phyloP scores from a whole-genome alignment of 2,113 vertebrate genomes.

The Monopterus albus region DNA sequence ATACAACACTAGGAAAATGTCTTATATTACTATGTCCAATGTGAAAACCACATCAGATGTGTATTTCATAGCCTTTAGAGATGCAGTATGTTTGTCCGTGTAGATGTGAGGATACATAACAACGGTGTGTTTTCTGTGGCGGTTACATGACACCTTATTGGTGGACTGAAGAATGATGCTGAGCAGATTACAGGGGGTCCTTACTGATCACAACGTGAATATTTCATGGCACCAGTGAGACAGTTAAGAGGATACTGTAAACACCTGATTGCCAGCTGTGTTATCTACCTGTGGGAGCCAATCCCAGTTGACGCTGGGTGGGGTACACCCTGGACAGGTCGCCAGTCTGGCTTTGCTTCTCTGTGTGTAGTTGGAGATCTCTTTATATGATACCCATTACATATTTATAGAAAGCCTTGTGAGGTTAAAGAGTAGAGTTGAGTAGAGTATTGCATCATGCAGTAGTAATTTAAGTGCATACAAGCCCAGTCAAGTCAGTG shows the following conservation, averaged over 20 bases:
- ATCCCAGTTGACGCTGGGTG: no score
- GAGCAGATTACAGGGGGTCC: constrained; percentile 45
- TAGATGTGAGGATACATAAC: background rate
- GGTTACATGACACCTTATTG: constrained; percentile 55
- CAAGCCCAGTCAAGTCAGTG: constrained; percentile 57
- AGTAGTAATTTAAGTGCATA: constrained; percentile 7
- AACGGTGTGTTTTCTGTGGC: background rate
- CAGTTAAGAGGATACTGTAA: constrained; percentile 23
- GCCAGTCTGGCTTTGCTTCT: no score
- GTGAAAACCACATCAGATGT: no score
- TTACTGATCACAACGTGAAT: constrained; percentile 52
- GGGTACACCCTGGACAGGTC: no score
- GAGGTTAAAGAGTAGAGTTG: background rate
- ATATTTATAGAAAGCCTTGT: background rate
- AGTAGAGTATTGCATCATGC: constrained; percentile 21
- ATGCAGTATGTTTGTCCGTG: no score
- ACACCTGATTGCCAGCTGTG: constrained; percentile 21
- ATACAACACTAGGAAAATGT: no score
- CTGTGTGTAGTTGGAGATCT: no score
- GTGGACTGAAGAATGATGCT: constrained; percentile 37
- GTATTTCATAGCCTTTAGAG: no score
- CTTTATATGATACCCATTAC: no score
- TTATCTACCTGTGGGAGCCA: no score
- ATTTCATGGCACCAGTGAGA: constrained; percentile 66
- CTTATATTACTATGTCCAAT: no score